Base-by-base conservation (phyloP, 2,797 vertebrate genomes). In the Percopsis omiscomaycus region DNA sequence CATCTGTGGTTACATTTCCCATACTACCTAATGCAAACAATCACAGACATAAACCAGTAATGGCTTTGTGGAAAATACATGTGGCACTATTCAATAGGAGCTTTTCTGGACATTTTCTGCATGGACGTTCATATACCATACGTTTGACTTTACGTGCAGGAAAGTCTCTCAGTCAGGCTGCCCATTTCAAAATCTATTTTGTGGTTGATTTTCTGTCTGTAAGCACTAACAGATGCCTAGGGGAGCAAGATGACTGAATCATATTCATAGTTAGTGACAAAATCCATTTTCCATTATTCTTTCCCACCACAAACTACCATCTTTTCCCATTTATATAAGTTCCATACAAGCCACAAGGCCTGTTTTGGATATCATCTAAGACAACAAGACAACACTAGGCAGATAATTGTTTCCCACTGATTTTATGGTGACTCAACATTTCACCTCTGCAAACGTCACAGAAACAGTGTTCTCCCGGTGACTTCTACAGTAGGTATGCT, bases 341-440 rank as follows among this genome's bases (percentile, higher is more conserved):
- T 80, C 66, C 68, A 67, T 2, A 10, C 2, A 58, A 80, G 59
- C 66, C 66, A 73, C 28, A 48, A 3, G 5, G 48, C 73, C 55
- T 69, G 3, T n/a, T 37, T 15, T 55, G 53, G 53, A 29, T 10
- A 42, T 57, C n/a, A 57, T 56, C 22, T 48, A 56, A 30, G 37
- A 49, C 48, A 15, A 58, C 48, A 11, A 28, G 4, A 58, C 46
- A n/a, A 66, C 58, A 30, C 14, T 42, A n/a, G 9, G 3, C 11
- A 42, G 49, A 53, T 49, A 32, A 51, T 45, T 60, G 46, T 74
- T 68, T 59, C 61, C 56, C 4, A 53, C 59, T 75, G 27, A 32
- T 72, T 69, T 22, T 30, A 28, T 1, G 47, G 29, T 87, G 83
- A 86, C 74, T 86, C 83, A 84, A 27, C 59, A 52, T 75, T 37